Evolutionary conservation across 2,113 vertebrate species (phyloP), one percentile per base, ranked within the genome.

Genomic region (Seriola quinqueradiata): DNA sequence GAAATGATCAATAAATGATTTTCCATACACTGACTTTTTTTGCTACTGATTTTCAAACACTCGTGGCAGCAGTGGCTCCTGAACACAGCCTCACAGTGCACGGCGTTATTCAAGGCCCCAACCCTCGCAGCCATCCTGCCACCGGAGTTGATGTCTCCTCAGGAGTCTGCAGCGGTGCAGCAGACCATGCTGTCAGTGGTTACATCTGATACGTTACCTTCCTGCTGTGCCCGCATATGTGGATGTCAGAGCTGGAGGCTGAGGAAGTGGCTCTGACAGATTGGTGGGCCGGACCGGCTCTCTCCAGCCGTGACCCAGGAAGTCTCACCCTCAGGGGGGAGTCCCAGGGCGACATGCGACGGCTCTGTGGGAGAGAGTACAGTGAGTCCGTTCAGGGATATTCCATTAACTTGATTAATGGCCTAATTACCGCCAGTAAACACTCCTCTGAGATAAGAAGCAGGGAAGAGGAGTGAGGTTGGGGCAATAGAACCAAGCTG

Each of bases 341-440:
- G 75, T 70, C 70, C 71, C 54, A 16, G 76, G 59, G 86, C 69
- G 61, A 42, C 34, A 73, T 11, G 59, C 60, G 65, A 6, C 14
- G 17, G 55, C 69, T 76, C 77, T 55, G 69, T 74, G 77, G 81
- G 79, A 80, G 69, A 75, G 71, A 70, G 83, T 83, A 84, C 89
- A 86, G 89, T 93, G 58, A 77, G 86, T 87, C 70, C 75, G 63
- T 83, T 90, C 80, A 60, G 83, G 83, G 86, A 89, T 83, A 66
- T 89, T 86, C 89, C 88, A 90, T 95, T 93, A 92, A 88, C 71
- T 79, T 94, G 93, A 95, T 94, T 82, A 92, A 94, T 94, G 89
- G 66, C 32, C 75, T 88, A 90, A 94, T 94, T 93, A 93, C 71
- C 4, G 44, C 40, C 77, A 54, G 89, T 92, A 92, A 93, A 94